Conservation (phyloP, 2,797 vertebrate species). For the Sebastes matsubarae region DNA sequence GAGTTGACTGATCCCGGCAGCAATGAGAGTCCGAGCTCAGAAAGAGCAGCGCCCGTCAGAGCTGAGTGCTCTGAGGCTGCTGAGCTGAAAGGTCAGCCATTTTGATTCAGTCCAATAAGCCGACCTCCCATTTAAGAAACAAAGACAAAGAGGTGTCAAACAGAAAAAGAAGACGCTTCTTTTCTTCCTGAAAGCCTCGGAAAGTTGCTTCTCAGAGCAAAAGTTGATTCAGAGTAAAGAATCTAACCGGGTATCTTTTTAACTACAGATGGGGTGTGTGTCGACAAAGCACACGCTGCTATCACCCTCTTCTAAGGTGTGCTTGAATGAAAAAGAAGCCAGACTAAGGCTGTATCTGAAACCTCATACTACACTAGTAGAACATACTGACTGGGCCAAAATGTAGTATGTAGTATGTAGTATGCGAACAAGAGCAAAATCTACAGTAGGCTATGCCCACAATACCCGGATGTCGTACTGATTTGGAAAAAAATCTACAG, state of each 20-base stretch:
- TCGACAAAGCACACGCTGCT: neutral
- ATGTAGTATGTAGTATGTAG: too few relatives aligned
- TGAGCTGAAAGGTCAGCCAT: slow-evolving; percentile 74
- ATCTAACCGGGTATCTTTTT: neutral
- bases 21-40: slow-evolving; percentile 43
- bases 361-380: too few relatives aligned
- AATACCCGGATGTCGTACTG: too few relatives aligned
- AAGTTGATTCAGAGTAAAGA: slow-evolving; percentile 1
- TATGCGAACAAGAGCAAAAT: too few relatives aligned
- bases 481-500: too few relatives aligned
- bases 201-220: slow-evolving; percentile 2
- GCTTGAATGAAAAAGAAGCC: neutral
- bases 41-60: slow-evolving; percentile 71
- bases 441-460: too few relatives aligned
- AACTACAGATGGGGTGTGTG: neutral
- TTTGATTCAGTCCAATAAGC: slow-evolving; percentile 74
- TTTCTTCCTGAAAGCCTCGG: slow-evolving; percentile 14
- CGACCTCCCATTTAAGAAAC: slow-evolving; percentile 66
- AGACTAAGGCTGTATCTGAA: neutral
- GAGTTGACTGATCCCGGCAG: slow-evolving; percentile 68
- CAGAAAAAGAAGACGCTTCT: slow-evolving; percentile 15
- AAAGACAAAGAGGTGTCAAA: slow-evolving; percentile 54
- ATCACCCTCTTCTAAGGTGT: neutral
- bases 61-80: slow-evolving; percentile 67
- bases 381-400: too few relatives aligned